Conservation (phyloP, 2,797 vertebrate species). For the Steatocranus sp. region DNA sequence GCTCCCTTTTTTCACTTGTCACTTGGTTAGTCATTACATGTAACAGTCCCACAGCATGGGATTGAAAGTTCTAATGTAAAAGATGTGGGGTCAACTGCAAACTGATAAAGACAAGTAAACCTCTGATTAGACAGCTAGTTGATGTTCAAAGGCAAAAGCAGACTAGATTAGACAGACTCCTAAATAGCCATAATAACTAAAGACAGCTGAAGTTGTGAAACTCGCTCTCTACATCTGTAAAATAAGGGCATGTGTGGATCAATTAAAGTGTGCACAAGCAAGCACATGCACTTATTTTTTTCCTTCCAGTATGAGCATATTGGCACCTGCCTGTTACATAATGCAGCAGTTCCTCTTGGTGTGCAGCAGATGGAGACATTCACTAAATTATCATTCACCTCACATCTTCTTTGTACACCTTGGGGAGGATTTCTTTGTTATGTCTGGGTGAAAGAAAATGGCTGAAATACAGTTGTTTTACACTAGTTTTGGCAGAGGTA, state of each 20-base stretch:
- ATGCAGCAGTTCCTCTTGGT: constrained; percentile 10
- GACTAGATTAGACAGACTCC: background rate
- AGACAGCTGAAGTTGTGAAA: background rate
- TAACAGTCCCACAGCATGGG: background rate
- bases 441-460: constrained; percentile 47
- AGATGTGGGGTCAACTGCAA: background rate
- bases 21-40: background rate
- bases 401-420: background rate
- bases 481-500: background rate
- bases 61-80: background rate
- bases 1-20: background rate
- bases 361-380: constrained; percentile 65
- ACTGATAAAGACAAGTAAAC: background rate
- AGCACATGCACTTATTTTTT: background rate
- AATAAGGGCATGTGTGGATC: background rate
- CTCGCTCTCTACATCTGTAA: accelerated
- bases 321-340: constrained; percentile 6
- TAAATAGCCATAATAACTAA: background rate
- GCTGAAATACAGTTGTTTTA: background rate
- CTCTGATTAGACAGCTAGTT: background rate
- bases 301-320: background rate
- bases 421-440: constrained; percentile 57
- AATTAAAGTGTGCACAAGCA: background rate
- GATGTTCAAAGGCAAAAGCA: background rate
- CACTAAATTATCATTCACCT: constrained; percentile 31